Conservation (phyloP, 2,113 vertebrate genomes). For the Nesoenas mayeri region DNA sequence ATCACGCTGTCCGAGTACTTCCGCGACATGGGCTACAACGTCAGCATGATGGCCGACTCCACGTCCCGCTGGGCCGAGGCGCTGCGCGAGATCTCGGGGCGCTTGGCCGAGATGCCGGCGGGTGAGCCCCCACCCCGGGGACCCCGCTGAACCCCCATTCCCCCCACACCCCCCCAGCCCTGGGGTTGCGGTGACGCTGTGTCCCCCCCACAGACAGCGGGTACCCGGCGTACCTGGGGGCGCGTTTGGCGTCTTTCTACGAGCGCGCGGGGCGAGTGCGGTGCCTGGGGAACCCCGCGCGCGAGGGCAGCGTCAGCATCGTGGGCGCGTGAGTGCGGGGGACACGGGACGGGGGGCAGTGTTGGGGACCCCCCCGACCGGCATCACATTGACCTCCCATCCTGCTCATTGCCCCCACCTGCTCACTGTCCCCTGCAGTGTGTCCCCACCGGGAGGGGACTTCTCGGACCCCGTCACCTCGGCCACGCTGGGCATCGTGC, state of each 20-base stretch:
- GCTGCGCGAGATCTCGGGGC: slow-evolving; percentile 62
- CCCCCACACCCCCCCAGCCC: too few relatives aligned
- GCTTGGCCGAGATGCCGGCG: slow-evolving; percentile 67
- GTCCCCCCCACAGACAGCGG: slow-evolving; percentile 47
- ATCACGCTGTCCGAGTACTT: slow-evolving; percentile 66
- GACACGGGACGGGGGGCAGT: too few relatives aligned
- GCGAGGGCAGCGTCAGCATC: slow-evolving; percentile 70
- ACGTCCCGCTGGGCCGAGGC: slow-evolving; percentile 69
- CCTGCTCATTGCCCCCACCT: too few relatives aligned
- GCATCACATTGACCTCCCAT: neutral
- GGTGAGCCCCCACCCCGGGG: neutral
- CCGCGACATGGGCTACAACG: slow-evolving; percentile 64
- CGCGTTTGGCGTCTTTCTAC: slow-evolving; percentile 67
- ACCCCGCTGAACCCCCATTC: too few relatives aligned
- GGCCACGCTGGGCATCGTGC: slow-evolving; percentile 62
- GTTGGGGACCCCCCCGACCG: too few relatives aligned
- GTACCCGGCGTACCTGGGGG: slow-evolving; percentile 62
- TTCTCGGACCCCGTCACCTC: slow-evolving; percentile 64
- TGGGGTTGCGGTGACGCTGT: rapidly evolving
- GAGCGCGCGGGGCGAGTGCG: slow-evolving; percentile 62
- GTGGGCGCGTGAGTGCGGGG: slow-evolving; percentile 57
- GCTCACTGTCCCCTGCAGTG: neutral
- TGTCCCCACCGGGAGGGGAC: slow-evolving; percentile 61
- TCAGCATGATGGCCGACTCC: slow-evolving; percentile 71
- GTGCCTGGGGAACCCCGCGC: slow-evolving; percentile 38